Base-by-base conservation (phyloP, 2,888 invertebrate genomes). In the Megamerina dolium region DNA sequence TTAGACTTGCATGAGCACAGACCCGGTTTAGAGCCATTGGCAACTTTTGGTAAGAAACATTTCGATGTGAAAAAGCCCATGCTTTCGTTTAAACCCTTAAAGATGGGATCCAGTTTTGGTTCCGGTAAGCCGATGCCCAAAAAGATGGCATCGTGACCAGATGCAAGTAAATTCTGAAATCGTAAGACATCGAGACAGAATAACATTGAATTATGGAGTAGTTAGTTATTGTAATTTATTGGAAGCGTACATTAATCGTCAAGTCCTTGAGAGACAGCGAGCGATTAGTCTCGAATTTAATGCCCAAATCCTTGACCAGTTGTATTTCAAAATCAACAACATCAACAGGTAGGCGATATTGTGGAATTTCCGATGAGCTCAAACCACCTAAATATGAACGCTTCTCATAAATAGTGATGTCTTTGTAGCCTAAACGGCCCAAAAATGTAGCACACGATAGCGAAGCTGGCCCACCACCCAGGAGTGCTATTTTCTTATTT, bases 41-140 rank as follows among this genome's bases (percentile, higher is more conserved):
- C 78, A 0, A 97, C 96, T 31, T 79, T 72, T 0, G 96, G 96
- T 40, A 99, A 72, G 63, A 96, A 97, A 52, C 81, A 82, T 70
- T 99, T 99, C 34, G 96, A 96, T 0, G 96, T 95, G 64, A 80
- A 96, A 70, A 95, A 97, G 1, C 97, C 97, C 78, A 85, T 83
- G 8, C 82, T 78, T 41, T 78, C 72, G 1, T 79, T 82, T 0
- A 97, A 74, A 1, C 79, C 79, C 54, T 80, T 73, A 65, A 94
- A 93, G 17, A 91, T 81, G 0, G 85, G 79, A 41, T 85, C 79
- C 14, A 76, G 74, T 59, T 91, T 96, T 0, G 97, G 84, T 63
- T 95, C 84, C 0, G 97, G 96, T 30, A 96, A 75, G 32, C 96
- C 95, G 59, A 89, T 84, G 8, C 88, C 89, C 5, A 91, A 66